A percentile compares a stretch with the other conserved stretches of the same genome.
Conservation (phyloP, 1,140 invertebrate species). For the Euwallacea similis region DNA sequence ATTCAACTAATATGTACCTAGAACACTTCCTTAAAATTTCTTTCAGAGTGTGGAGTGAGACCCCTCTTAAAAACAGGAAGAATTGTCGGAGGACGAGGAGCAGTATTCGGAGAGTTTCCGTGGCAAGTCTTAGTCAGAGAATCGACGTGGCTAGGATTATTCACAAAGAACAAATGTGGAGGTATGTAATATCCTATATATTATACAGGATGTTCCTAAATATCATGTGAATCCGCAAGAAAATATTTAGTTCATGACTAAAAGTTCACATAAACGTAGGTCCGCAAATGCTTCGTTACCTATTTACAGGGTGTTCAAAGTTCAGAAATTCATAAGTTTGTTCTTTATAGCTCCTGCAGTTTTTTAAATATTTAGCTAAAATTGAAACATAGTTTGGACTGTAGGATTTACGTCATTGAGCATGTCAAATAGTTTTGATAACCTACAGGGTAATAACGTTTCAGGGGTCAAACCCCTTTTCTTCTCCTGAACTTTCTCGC, state of each 20-base stretch:
- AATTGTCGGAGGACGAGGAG: constrained; percentile 87
- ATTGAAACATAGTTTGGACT: too few relatives aligned
- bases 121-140: constrained; percentile 93
- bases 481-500: too few relatives aligned
- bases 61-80: constrained; percentile 77
- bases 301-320: too few relatives aligned
- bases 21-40: background rate
- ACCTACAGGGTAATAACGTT: too few relatives aligned
- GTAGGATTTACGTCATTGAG: too few relatives aligned
- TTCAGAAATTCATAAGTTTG: too few relatives aligned
- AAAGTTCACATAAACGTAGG: background rate
- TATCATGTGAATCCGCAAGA: too few relatives aligned
- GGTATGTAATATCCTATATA: constrained; percentile 49
- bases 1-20: too few relatives aligned
- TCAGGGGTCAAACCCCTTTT: too few relatives aligned
- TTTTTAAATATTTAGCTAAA: too few relatives aligned
- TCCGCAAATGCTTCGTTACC: background rate
- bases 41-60: constrained; percentile 81
- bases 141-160: constrained; percentile 89
- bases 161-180: constrained; percentile 96
- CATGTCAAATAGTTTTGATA: too few relatives aligned
- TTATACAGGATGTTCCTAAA: background rate
- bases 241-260: background rate
- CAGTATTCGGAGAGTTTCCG: constrained; percentile 85
- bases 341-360: too few relatives aligned